phyloP scores from a whole-genome alignment of 53 echinoderm and acorn worm genomes.

The Astropecten irregularis region DNA sequence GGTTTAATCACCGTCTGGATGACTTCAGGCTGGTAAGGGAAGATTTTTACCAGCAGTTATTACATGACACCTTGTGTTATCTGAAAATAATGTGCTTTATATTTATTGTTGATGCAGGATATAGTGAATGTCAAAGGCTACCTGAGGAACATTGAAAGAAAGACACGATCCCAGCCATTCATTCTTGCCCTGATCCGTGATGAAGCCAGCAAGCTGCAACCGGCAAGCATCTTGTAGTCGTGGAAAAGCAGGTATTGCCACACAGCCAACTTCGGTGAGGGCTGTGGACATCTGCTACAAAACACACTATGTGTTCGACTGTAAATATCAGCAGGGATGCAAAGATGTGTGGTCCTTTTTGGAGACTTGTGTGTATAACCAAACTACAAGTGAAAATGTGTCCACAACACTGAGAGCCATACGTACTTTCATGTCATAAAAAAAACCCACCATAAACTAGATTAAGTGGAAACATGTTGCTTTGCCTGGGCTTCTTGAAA shows the following conservation, averaged over 20 bases:
- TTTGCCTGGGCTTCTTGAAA: no score
- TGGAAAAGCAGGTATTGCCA: neutral
- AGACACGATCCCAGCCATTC: no score
- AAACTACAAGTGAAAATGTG: neutral
- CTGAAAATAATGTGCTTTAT: no score
- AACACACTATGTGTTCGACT: conserved; percentile 22
- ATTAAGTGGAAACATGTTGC: no score
- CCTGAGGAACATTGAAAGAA: neutral
- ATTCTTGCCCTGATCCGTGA: neutral
- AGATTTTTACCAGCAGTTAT: no score
- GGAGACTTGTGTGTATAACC: neutral
- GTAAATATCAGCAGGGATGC: conserved; percentile 39
- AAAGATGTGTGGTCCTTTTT: conserved; percentile 47
- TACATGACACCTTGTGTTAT: no score
- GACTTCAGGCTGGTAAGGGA: no score
- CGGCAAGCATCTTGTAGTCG: neutral
- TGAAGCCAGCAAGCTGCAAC: neutral
- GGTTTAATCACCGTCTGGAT: no score
- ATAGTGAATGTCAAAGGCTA: neutral
- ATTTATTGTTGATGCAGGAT: neutral
- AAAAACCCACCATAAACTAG: no score
- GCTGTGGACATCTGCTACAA: conserved; percentile 54
- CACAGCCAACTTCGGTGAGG: conserved; percentile 20
- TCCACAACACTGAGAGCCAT: conserved; percentile 19
- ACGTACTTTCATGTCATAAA: neutral